Percentiles rank a stretch among this genome's conserved stretches.
Evolutionary conservation across 1,140 invertebrate genomes (phyloP).

Genomic region (Mya arenaria): DNA sequence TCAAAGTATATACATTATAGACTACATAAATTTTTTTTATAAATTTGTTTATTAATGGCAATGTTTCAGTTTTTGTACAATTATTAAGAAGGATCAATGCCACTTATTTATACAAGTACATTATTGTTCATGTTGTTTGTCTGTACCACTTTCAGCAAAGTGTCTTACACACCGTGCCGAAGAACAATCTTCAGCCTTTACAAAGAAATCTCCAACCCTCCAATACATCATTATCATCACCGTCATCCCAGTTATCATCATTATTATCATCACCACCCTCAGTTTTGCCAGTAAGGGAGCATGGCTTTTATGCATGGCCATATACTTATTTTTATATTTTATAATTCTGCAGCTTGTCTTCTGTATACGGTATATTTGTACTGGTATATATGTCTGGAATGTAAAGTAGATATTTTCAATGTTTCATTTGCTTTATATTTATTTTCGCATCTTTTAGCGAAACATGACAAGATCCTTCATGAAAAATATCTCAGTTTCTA

Average conservation of each 20-base stretch:
- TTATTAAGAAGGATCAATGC: not conserved
- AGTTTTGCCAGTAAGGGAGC: not conserved
- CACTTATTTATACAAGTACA: not conserved
- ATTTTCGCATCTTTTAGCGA: not conserved
- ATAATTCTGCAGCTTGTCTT: not conserved
- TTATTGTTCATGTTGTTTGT: not conserved
- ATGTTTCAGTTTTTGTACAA: not conserved
- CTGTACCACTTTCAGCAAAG: slow-evolving; percentile 18
- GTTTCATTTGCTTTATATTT: not conserved
- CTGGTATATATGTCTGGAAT: not conserved
- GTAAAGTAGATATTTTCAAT: not conserved
- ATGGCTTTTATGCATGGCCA: not conserved
- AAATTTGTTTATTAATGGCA: not conserved
- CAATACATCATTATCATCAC: not conserved
- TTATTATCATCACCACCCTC: slow-evolving; percentile 15
- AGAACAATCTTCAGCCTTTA: not conserved
- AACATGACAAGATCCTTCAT: too few species aligned
- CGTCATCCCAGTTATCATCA: slow-evolving; percentile 7
- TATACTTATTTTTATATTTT: not conserved
- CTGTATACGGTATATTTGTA: not conserved
- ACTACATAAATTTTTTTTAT: too few species aligned
- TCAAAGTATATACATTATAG: too few species aligned
- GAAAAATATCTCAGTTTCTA: too few species aligned
- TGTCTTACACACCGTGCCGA: not conserved
- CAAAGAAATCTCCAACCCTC: not conserved